Evolutionary conservation across 53 echinoderm and acorn worm genomes (phyloP).

Genomic region (Crossaster papposus): DNA sequence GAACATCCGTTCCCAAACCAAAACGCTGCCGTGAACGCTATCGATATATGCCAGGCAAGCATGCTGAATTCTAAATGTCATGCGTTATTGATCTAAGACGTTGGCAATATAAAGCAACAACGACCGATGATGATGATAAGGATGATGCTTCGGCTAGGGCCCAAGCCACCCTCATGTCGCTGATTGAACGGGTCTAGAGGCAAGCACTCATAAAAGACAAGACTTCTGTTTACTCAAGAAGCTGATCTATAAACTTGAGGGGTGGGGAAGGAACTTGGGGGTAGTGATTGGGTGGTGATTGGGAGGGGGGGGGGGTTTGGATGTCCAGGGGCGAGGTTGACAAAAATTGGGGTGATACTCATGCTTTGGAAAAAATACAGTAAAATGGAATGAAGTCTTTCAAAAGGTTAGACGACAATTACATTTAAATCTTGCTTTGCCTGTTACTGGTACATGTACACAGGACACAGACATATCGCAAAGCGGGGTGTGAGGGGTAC

Average conservation of each 20-base stretch:
- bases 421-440: too few relatives aligned
- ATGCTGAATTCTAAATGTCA: slow-evolving; percentile 2
- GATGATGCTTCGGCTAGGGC: not conserved
- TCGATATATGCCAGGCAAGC: not conserved
- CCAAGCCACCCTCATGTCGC: not conserved
- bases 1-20: not conserved
- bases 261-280: not conserved
- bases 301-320: not conserved
- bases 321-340: not conserved
- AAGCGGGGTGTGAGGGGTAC: too few relatives aligned
- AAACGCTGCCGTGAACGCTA: not conserved
- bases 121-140: not conserved
- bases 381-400: too few relatives aligned
- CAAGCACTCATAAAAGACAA: not conserved
- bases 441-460: too few relatives aligned
- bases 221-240: not conserved
- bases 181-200: not conserved
- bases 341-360: too few relatives aligned
- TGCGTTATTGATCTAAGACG: slow-evolving; percentile 1
- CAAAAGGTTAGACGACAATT: too few relatives aligned
- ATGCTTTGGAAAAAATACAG: too few relatives aligned
- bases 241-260: not conserved
- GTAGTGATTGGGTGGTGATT: not conserved
- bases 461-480: too few relatives aligned
- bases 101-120: not conserved